Percentiles rank a stretch among this genome's conserved stretches.
Conservation (phyloP, 1,140 invertebrate species). For the Drosophila melanogaster region DNA sequence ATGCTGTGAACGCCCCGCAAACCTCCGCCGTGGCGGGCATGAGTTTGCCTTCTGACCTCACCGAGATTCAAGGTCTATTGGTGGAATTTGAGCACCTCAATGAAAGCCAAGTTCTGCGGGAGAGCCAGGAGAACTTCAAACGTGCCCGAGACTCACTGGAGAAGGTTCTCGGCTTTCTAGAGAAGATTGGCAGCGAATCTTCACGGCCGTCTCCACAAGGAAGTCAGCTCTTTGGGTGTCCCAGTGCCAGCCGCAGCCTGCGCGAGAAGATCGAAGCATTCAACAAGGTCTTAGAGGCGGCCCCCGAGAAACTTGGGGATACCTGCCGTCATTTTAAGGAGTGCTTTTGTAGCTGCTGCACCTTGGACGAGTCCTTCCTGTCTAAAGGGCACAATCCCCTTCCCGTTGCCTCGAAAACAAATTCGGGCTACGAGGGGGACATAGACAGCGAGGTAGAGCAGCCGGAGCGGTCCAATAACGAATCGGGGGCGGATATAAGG, state of each 20-base stretch:
- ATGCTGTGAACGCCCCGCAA: background rate
- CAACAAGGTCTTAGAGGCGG: slow-evolving; percentile 41
- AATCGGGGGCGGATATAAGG: background rate
- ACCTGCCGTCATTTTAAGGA: slow-evolving; percentile 36
- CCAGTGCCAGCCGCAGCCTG: slow-evolving; percentile 34
- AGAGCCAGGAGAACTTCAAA: slow-evolving; percentile 56
- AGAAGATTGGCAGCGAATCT: slow-evolving; percentile 4
- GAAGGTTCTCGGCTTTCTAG: slow-evolving; percentile 35
- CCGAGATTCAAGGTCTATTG: slow-evolving; percentile 37
- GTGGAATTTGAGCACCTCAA: slow-evolving; percentile 56
- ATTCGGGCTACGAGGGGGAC: slow-evolving; percentile 63
- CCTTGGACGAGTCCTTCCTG: background rate
- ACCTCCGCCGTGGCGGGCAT: background rate
- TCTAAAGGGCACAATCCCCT: background rate
- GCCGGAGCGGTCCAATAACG: background rate
- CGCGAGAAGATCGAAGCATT: slow-evolving; percentile 62
- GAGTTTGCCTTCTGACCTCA: slow-evolving; percentile 14
- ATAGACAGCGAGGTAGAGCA: slow-evolving; percentile 55
- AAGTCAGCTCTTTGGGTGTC: slow-evolving; percentile 5
- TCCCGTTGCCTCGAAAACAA: slow-evolving; percentile 8
- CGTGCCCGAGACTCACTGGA: slow-evolving; percentile 61
- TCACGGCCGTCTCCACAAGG: background rate
- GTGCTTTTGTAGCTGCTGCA: slow-evolving; percentile 47
- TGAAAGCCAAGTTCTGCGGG: slow-evolving; percentile 54
- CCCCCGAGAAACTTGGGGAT: slow-evolving; percentile 6